phyloP scores from a whole-genome alignment of 2,797 vertebrate species.

The Otus scops region DNA sequence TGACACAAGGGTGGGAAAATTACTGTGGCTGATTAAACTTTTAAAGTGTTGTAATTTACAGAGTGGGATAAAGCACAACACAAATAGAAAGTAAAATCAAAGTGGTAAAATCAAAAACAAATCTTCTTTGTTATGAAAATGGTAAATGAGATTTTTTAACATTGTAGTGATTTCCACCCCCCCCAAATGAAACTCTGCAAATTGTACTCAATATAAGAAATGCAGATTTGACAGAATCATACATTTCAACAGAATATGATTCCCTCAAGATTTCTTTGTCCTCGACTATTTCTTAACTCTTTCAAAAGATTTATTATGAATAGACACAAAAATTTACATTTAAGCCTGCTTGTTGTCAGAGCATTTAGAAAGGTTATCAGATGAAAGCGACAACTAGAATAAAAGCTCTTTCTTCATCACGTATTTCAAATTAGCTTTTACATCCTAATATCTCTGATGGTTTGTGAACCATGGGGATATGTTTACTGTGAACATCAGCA shows the following conservation, averaged over 20 bases:
- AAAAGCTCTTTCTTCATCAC: not conserved
- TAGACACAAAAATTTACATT: not conserved
- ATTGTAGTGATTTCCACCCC: rapidly evolving
- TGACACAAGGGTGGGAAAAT: not conserved
- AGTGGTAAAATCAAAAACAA: not conserved
- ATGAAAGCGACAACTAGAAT: not conserved
- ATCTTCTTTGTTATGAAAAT: not conserved
- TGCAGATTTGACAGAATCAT: not conserved
- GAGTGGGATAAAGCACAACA: not conserved
- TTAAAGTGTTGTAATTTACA: not conserved
- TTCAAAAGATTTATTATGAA: not conserved
- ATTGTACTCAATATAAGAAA: not conserved
- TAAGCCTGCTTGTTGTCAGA: not conserved
- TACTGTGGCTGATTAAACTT: not conserved
- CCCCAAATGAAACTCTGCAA: not conserved
- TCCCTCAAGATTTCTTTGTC: not conserved
- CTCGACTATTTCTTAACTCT: not conserved
- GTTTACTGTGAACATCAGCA: not conserved
- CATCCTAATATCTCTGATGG: not conserved
- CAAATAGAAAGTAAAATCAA: not conserved
- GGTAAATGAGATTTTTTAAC: not conserved
- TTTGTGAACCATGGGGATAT: not conserved
- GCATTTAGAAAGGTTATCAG: not conserved
- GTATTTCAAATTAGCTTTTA: not conserved
- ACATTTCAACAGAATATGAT: not conserved